These are phyloP conservation scores for Asobara japonica DNA, from an alignment of 1,140 invertebrate species.

Conservation along the genomic window DNA sequence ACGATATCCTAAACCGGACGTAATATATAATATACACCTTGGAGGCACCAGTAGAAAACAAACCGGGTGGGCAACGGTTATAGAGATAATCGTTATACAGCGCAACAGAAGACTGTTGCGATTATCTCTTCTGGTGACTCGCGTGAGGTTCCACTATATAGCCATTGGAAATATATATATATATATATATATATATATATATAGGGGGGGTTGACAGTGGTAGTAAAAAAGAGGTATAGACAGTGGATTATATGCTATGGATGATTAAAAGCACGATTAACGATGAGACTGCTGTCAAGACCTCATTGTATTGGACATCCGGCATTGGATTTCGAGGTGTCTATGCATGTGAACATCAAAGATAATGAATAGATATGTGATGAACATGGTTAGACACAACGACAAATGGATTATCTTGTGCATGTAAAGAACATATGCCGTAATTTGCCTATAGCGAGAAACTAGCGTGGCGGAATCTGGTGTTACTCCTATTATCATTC, in stretches of 20 bases:
- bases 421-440: slow-evolving; percentile 1
- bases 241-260: slow-evolving; percentile 37
- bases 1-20: slow-evolving; percentile 4
- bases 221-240: slow-evolving; percentile 14
- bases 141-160: slow-evolving; percentile 15
- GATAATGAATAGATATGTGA: slow-evolving; percentile 10
- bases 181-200: too few relatives aligned
- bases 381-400: neutral
- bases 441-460: slow-evolving; percentile 35
- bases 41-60: slow-evolving; percentile 16
- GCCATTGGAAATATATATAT: neutral
- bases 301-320: slow-evolving; percentile 51
- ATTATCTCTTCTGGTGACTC: slow-evolving; percentile 8
- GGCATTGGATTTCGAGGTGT: neutral
- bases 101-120: neutral
- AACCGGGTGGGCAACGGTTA: slow-evolving; percentile 24
- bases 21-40: slow-evolving; percentile 26
- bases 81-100: slow-evolving; percentile 13
- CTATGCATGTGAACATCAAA: neutral
- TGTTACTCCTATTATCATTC: slow-evolving; percentile 19
- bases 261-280: slow-evolving; percentile 57
- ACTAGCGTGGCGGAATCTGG: slow-evolving; percentile 31
- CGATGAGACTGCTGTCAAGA: slow-evolving; percentile 55
- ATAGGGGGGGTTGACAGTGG: slow-evolving; percentile 14
- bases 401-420: neutral